phyloP scores from a whole-genome alignment of 2,113 vertebrate genomes.

The Daphoenositta chrysoptera region DNA sequence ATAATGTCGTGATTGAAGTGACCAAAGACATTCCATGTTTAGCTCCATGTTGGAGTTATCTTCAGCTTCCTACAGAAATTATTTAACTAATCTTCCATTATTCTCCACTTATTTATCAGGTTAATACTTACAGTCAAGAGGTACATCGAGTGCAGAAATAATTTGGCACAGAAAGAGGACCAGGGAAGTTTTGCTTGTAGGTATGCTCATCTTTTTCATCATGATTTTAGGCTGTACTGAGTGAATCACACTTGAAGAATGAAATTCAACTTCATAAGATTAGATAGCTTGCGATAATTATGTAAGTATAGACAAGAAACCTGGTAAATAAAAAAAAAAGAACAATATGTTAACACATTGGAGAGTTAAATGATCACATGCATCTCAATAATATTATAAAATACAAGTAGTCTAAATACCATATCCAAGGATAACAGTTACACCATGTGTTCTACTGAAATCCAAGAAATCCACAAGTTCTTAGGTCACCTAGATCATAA shows the following conservation, averaged over 20 bases:
- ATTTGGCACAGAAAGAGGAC: constrained; percentile 82
- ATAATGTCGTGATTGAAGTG: not conserved
- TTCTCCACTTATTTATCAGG: not conserved
- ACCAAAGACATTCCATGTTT: not conserved
- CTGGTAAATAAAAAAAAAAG: constrained; percentile 49
- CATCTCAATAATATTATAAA: not conserved
- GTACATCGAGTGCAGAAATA: constrained; percentile 87
- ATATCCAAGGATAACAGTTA: not conserved
- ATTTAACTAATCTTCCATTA: not conserved
- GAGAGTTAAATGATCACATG: not conserved
- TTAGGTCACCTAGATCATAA: not conserved
- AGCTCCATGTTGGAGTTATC: not conserved
- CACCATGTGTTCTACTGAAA: not conserved
- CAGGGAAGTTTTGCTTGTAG: constrained; percentile 68
- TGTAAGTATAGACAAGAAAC: constrained; percentile 40
- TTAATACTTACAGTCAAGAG: constrained; percentile 91
- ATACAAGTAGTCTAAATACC: not conserved
- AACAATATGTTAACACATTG: not conserved
- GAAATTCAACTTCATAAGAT: constrained; percentile 56
- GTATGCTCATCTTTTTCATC: constrained; percentile 73
- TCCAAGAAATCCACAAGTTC: not conserved
- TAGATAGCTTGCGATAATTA: constrained; percentile 25
- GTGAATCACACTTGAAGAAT: constrained; percentile 64
- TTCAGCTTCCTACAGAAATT: not conserved
- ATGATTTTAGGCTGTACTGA: constrained; percentile 71